Percentiles rank a stretch among this genome's conserved stretches.
Evolutionary conservation across 2,113 vertebrate genomes (phyloP).

Genomic region (Vicugna pacos): DNA sequence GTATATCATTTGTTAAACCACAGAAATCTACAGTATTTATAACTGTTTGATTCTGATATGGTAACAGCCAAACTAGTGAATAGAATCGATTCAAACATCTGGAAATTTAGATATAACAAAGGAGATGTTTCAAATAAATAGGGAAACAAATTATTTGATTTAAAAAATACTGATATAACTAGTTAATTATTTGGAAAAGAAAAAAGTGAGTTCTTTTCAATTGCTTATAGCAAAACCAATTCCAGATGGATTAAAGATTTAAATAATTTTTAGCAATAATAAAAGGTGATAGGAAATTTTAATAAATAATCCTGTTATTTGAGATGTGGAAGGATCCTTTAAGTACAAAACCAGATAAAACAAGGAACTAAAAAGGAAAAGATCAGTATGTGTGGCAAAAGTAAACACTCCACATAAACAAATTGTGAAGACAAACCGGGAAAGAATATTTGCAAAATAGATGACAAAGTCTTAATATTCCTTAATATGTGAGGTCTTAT

Average conservation of each 20-base stretch:
- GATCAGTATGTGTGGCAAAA: neutral
- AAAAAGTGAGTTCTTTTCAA: neutral
- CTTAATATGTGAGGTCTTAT: slow-evolving; percentile 8
- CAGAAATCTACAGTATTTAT: neutral
- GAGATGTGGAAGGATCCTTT: neutral
- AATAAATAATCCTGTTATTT: slow-evolving; percentile 40
- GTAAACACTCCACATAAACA: neutral
- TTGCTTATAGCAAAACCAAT: slow-evolving; percentile 38
- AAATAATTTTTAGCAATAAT: slow-evolving; percentile 27
- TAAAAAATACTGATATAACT: slow-evolving; percentile 17
- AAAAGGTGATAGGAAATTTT: slow-evolving; percentile 23
- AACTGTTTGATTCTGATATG: slow-evolving; percentile 24
- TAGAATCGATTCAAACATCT: neutral
- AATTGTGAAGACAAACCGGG: neutral
- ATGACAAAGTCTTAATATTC: neutral
- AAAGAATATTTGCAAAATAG: slow-evolving; percentile 15
- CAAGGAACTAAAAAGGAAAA: neutral
- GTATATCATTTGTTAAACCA: neutral
- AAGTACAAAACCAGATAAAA: neutral
- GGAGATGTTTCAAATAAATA: slow-evolving; percentile 13
- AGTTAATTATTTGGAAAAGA: neutral
- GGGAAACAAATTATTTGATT: neutral
- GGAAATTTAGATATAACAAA: neutral
- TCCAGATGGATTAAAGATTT: slow-evolving; percentile 17
- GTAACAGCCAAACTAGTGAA: neutral